A percentile compares a stretch with the other conserved stretches of the same genome.
Evolutionary conservation across 2,888 invertebrate genomes (phyloP).

Genomic region (Philereme vetulata): DNA sequence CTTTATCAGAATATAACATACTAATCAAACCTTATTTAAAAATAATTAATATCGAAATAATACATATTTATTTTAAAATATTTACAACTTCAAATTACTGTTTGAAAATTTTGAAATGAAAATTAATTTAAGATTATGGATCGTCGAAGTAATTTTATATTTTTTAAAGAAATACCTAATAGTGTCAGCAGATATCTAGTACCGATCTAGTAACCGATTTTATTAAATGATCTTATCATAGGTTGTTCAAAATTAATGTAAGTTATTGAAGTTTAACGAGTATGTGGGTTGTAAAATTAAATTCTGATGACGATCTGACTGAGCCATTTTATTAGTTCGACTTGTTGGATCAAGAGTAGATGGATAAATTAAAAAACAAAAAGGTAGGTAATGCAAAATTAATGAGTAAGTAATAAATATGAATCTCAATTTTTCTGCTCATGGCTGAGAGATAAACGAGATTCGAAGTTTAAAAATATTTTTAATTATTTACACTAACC

Average conservation of each 20-base stretch:
- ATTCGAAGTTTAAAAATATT: constrained; percentile 45
- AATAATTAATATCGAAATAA: constrained; percentile 73
- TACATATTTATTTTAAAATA: constrained; percentile 76
- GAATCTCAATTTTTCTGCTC: constrained; percentile 50
- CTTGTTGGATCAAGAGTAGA: constrained; percentile 18
- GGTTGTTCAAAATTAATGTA: too few relatives aligned
- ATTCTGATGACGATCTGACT: constrained; percentile 8
- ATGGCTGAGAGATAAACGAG: constrained; percentile 41
- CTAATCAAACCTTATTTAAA: constrained; percentile 77
- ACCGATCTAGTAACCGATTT: too few relatives aligned
- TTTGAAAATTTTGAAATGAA: constrained; percentile 49
- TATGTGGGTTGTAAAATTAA: background rate
- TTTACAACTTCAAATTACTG: constrained; percentile 75
- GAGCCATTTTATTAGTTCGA: constrained; percentile 7
- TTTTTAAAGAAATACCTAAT: too few relatives aligned
- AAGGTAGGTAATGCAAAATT: constrained; percentile 40
- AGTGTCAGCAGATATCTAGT: too few relatives aligned
- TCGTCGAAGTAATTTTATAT: constrained; percentile 15
- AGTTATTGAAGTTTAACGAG: too few relatives aligned
- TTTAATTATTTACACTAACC: constrained; percentile 52
- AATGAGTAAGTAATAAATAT: constrained; percentile 46
- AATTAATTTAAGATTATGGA: constrained; percentile 14
- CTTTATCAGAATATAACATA: constrained; percentile 73
- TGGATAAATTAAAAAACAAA: constrained; percentile 39
- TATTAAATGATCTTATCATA: too few relatives aligned